Evolutionary conservation across 2,113 vertebrate species (phyloP).

Genomic region (Gymnobelideus leadbeateri): DNA sequence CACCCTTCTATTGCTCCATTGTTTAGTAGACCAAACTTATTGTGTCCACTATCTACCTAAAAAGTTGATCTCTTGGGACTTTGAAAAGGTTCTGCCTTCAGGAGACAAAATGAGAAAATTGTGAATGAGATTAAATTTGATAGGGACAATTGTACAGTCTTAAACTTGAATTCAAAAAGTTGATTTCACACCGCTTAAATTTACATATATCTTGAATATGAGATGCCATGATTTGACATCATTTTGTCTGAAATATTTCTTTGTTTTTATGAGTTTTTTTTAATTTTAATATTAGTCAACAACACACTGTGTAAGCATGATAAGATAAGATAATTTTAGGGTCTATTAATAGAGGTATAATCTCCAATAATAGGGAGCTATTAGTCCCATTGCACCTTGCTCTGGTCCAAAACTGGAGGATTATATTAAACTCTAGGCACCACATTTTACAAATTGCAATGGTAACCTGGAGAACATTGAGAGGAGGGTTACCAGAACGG

Average conservation of each 20-base stretch:
- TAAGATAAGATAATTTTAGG: background rate
- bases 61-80: too few relatives aligned
- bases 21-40: background rate
- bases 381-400: background rate
- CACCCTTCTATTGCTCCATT: background rate
- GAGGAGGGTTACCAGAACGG: too few relatives aligned
- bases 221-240: background rate
- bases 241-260: background rate
- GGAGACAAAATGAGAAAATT: background rate
- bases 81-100: background rate
- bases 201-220: background rate
- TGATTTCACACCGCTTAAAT: background rate
- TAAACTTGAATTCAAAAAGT: background rate
- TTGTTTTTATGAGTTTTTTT: background rate
- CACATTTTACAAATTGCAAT: background rate
- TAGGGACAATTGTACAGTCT: background rate
- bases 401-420: background rate
- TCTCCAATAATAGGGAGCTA: too few relatives aligned
- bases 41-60: background rate
- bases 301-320: background rate
- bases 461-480: background rate
- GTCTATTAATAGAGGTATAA: background rate
- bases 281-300: background rate
- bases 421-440: background rate
- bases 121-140: background rate